Evolutionary conservation across 2,113 vertebrate species (phyloP), one percentile per base, ranked within the genome.

Genomic region (Grallaria varia): DNA sequence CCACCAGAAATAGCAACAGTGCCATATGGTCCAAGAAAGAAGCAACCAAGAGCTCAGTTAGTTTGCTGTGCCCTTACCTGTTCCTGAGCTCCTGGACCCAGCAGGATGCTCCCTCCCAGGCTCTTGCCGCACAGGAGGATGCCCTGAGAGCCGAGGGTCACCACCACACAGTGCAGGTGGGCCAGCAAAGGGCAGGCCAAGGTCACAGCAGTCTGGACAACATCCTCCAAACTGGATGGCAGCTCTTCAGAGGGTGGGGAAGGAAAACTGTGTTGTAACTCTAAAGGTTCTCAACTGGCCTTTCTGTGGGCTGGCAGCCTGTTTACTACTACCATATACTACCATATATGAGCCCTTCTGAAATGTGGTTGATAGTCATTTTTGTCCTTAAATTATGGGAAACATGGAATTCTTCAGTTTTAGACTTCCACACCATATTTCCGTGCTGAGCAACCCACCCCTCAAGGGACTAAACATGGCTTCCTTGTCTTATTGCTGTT

Each of bases 131-230:
- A 99, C 72, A 99, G 72, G 68, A 99, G 93, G 87, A 99, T 94
- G 2, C 99, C 99, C 0, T 98, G 67, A 8, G 97, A 52, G 0
- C 99, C 98, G 0, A 99, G 97, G 21, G 99, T 99, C 80, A 99
- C 98, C 79, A 99, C 97, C 76, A 99, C 97, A 72, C 98, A 99
- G 49, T 87, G 87, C 93, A 99, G 84, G 71, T 99, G 98, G 90
- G 98, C 96, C 98, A 99, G 98, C 67, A 99, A 98, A 66, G 99
- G 99, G 95, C 95, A 95, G 24, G 98, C 98, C 94, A 99, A 97
- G 91, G 95, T 68, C 67, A 97, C 49, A 8, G 98, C 98, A 31
- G 95, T 95, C 88, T 67, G 92, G 78, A 99, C 77, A 55, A 97
- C 84, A 24, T 98, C 98, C 7, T 98, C 97, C 28, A 97, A 47